Evolutionary conservation across 2,113 vertebrate species (phyloP).

Genomic region (Clarias macrocephalus): DNA sequence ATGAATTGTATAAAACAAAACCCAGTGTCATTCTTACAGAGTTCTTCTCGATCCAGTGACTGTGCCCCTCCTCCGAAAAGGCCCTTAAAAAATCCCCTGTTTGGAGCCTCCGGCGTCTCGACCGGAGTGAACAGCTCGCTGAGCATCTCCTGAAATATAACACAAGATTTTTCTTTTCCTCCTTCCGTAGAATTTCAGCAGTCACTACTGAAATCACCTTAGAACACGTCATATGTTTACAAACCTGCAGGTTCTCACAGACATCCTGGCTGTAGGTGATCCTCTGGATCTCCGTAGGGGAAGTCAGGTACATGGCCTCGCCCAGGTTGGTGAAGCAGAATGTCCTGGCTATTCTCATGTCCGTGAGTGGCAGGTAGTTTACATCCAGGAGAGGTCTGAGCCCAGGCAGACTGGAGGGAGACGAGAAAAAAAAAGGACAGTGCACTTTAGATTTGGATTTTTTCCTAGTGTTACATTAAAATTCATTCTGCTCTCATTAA

Average conservation of each 20-base stretch:
- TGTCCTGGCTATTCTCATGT: conserved; percentile 98
- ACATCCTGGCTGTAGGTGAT: conserved; percentile 98
- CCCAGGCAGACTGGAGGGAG: conserved; percentile 85
- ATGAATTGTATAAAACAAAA: conserved; percentile 12
- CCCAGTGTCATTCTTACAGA: conserved; percentile 81
- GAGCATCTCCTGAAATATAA: conserved; percentile 89
- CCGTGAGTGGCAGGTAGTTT: conserved; percentile 96
- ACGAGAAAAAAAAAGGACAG: background rate
- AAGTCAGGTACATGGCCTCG: conserved; percentile 95
- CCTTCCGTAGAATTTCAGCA: background rate
- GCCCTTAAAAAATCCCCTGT: conserved; percentile 98
- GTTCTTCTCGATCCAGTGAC: conserved; percentile 94
- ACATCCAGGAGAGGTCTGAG: conserved; percentile 96
- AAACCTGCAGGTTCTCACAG: conserved; percentile 97
- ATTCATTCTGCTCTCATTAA: background rate
- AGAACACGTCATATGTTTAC: background rate
- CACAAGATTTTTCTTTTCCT: background rate
- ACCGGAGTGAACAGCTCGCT: conserved; percentile 97
- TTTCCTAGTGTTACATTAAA: background rate
- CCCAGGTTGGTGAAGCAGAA: conserved; percentile 99
- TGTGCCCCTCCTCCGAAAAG: conserved; percentile 95
- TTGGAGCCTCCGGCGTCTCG: conserved; percentile 96
- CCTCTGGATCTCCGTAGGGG: conserved; percentile 97
- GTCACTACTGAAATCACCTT: background rate
- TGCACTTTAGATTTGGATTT: background rate